Percentiles rank a stretch among this genome's conserved stretches.
Conservation (phyloP, 2,888 invertebrate genomes). For the Yponomeuta malinellus region DNA sequence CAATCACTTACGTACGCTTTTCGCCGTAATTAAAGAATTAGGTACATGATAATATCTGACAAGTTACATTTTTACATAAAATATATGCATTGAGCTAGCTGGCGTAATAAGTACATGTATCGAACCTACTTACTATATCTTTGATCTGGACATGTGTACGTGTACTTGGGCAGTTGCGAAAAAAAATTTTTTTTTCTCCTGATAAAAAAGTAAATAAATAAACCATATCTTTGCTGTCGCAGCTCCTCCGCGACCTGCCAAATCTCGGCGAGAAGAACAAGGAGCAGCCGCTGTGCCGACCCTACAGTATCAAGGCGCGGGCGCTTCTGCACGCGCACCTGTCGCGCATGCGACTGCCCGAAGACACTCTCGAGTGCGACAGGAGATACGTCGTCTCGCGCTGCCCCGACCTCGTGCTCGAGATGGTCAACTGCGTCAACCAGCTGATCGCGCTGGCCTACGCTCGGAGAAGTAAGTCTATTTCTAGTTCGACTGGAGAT, state of each 20-base stretch:
- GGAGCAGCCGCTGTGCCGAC: slow-evolving; percentile 93
- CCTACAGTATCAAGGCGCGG: slow-evolving; percentile 94
- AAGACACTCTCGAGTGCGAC: slow-evolving; percentile 88
- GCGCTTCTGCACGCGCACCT: slow-evolving; percentile 97
- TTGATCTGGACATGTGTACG: no score
- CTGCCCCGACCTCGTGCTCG: slow-evolving; percentile 95
- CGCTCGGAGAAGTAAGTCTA: slow-evolving; percentile 86
- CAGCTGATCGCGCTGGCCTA: slow-evolving; percentile 94
- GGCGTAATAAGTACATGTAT: no score
- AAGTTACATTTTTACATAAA: no score
- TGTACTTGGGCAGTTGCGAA: no score
- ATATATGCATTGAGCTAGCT: no score
- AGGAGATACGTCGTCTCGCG: slow-evolving; percentile 89
- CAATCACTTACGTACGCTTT: no score
- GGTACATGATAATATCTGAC: no score
- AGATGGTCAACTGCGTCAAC: slow-evolving; percentile 97
- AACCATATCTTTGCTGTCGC: slow-evolving; percentile 24
- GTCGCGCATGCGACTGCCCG: slow-evolving; percentile 86
- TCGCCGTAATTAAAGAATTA: no score
- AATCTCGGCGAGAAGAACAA: slow-evolving; percentile 97
- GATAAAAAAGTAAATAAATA: neutral
- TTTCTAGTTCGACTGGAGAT: no score
- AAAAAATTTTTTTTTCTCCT: no score
- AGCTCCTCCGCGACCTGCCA: slow-evolving; percentile 93
- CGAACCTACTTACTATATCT: no score